Conservation (phyloP, 2,113 vertebrate species). For the Cynopterus brachyotis region DNA sequence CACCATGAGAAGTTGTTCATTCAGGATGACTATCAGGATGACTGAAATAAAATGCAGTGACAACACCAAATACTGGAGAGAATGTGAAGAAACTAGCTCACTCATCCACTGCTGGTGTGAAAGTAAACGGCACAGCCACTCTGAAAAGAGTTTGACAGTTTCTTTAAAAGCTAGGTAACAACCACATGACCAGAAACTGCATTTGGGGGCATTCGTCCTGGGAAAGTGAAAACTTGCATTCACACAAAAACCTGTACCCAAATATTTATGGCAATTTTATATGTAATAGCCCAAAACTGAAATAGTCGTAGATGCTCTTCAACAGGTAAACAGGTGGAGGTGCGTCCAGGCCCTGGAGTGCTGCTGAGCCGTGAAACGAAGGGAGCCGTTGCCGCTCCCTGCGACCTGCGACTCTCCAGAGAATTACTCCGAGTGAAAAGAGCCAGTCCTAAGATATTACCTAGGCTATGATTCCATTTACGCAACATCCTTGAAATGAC, state of each 20-base stretch:
- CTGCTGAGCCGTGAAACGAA: not conserved
- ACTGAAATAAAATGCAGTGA: not conserved
- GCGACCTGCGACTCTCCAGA: not conserved
- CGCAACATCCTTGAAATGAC: not conserved
- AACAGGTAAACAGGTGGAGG: not conserved
- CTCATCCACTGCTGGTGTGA: not conserved
- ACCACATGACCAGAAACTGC: not conserved
- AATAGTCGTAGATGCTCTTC: not conserved
- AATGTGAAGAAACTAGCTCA: not conserved
- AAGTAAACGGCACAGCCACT: not conserved
- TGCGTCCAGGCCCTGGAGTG: not conserved
- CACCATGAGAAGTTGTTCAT: not conserved
- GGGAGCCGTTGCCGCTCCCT: accelerated
- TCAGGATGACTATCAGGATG: not conserved
- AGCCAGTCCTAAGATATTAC: not conserved
- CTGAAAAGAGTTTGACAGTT: not conserved
- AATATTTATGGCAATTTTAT: not conserved
- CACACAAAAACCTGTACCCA: not conserved
- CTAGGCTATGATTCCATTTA: not conserved
- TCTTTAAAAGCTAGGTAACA: not conserved
- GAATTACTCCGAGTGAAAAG: not conserved
- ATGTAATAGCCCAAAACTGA: not conserved
- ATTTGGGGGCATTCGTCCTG: not conserved
- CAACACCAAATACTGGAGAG: not conserved
- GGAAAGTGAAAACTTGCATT: not conserved